These are phyloP conservation scores for Phoebastria nigripes DNA, from an alignment of 2,797 vertebrate species.

Conservation along the genomic window DNA sequence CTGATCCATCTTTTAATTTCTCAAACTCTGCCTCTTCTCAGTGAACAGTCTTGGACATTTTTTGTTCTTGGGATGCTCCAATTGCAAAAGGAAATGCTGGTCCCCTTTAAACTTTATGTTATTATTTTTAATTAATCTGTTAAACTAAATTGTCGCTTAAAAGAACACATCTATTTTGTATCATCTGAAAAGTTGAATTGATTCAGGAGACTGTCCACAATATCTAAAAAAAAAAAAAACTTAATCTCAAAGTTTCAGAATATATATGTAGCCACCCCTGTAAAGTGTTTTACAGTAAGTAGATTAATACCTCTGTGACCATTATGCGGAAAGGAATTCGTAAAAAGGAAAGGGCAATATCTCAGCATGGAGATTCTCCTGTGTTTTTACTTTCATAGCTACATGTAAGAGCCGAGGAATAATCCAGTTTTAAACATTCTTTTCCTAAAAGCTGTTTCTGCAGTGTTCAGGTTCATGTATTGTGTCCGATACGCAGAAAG, in stretches of 20 bases:
- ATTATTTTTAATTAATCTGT: background rate
- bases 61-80: background rate
- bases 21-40: background rate
- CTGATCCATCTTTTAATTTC: background rate
- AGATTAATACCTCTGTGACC: background rate
- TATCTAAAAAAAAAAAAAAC: background rate
- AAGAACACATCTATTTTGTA: background rate
- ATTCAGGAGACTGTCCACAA: background rate
- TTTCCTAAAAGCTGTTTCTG: background rate
- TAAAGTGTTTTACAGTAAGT: background rate
- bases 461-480: fast-evolving
- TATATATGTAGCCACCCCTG: background rate
- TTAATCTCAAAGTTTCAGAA: background rate
- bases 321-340: background rate
- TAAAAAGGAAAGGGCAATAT: background rate
- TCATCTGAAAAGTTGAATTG: background rate
- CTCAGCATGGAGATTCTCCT: background rate
- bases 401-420: background rate
- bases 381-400: background rate
- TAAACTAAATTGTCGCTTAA: background rate
- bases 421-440: background rate
- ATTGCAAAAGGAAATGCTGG: background rate
- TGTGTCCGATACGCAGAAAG: fast-evolving
- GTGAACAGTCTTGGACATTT: background rate
- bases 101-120: background rate